phyloP scores from a whole-genome alignment of 2,113 vertebrate genomes.

The Acanthisitta chloris region DNA sequence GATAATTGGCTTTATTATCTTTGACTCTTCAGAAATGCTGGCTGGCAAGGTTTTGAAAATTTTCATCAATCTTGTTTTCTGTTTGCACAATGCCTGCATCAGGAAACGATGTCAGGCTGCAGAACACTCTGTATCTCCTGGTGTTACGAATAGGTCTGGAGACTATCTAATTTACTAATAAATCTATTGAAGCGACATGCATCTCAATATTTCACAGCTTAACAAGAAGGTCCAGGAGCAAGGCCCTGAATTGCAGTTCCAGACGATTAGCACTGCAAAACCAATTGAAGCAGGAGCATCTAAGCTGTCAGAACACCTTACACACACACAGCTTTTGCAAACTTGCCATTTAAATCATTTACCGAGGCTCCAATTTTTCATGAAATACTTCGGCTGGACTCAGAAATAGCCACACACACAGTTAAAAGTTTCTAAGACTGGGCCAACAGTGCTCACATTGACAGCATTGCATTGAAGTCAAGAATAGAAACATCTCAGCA shows the following conservation, averaged over 20 bases:
- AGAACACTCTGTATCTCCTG: neutral
- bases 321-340: neutral
- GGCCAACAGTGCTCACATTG: fast-evolving
- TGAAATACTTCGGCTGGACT: neutral
- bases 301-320: slow-evolving; percentile 33
- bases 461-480: fast-evolving
- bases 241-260: neutral
- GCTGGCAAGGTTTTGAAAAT: slow-evolving; percentile 53
- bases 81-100: slow-evolving; percentile 27
- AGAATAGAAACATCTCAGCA: neutral
- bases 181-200: neutral
- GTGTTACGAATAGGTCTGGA: neutral
- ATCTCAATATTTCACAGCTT: neutral
- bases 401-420: neutral
- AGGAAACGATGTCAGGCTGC: neutral
- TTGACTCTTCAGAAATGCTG: slow-evolving; percentile 64
- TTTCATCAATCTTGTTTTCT: slow-evolving; percentile 63
- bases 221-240: neutral
- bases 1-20: slow-evolving; percentile 67
- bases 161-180: slow-evolving; percentile 42
- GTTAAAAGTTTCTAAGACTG: neutral
- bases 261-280: neutral
- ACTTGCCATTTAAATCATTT: neutral
- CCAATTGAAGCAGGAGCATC: neutral
- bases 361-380: neutral